Percentiles rank a stretch among this genome's conserved stretches.
Conservation (phyloP, 2,797 vertebrate genomes). For the Aeoliscus strigatus region DNA sequence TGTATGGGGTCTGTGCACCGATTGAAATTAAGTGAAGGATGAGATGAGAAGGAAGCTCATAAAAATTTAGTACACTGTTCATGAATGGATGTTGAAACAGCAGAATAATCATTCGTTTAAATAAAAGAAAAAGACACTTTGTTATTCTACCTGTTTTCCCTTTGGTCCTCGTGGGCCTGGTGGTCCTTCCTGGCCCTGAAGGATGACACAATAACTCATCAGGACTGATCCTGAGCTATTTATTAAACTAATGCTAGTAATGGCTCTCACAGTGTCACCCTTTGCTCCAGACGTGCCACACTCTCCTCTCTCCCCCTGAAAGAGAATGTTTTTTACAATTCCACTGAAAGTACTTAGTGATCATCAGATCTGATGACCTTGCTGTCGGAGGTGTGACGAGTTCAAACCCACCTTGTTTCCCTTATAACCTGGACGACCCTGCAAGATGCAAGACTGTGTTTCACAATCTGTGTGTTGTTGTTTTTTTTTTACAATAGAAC, state of each 20-base stretch:
- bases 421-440: conserved; percentile 82
- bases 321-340: no score
- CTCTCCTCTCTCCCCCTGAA: conserved; percentile 82
- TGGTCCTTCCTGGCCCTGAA: conserved; percentile 76
- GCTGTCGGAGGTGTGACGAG: no score
- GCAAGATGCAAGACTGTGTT: conserved; percentile 14
- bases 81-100: no score
- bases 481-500: no score
- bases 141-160: conserved; percentile 52
- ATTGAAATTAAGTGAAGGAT: not conserved
- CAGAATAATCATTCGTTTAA: no score
- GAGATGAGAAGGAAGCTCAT: no score
- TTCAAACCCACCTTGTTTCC: conserved; percentile 82
- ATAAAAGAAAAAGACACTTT: no score
- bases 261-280: conserved; percentile 71
- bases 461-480: no score
- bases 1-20: not conserved
- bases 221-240: not conserved
- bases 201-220: conserved; percentile 17
- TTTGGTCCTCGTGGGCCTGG: conserved; percentile 72
- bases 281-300: conserved; percentile 83
- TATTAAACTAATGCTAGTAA: not conserved
- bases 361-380: no score
- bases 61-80: no score
- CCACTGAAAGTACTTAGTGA: no score